Percentiles rank a stretch among this genome's conserved stretches.
Conservation (phyloP, 2,888 invertebrate genomes). For the Epirrhoe tristata region DNA sequence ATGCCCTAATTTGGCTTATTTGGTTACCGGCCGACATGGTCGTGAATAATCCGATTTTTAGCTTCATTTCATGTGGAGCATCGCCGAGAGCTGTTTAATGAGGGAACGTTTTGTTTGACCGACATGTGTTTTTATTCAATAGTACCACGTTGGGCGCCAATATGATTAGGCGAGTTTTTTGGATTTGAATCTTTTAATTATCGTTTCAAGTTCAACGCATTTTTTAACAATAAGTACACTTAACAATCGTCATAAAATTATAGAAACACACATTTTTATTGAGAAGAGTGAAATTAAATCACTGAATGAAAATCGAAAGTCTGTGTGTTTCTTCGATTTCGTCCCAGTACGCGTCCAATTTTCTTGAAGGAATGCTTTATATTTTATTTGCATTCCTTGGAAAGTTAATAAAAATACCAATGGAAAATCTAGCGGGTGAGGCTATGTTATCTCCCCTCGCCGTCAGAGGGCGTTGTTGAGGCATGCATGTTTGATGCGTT, state of each 20-base stretch:
- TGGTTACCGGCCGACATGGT: conserved; percentile 20
- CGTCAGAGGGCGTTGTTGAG: conserved; percentile 40
- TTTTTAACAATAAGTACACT: no score
- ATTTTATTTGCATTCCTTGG: no score
- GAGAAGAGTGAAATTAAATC: no score
- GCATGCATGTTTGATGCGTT: conserved; percentile 58
- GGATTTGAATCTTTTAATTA: not conserved
- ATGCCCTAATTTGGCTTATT: conserved; percentile 25
- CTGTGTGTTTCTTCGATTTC: no score
- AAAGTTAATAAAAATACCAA: not conserved
- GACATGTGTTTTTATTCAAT: not conserved
- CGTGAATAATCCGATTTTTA: conserved; percentile 24
- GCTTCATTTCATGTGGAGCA: conserved; percentile 12
- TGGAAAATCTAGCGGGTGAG: not conserved
- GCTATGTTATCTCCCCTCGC: not conserved
- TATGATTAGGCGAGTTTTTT: not conserved
- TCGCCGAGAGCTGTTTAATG: conserved; percentile 19
- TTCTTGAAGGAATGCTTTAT: no score
- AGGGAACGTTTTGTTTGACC: conserved; percentile 12
- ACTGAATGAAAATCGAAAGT: no score
- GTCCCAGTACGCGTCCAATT: no score
- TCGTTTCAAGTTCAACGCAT: not conserved
- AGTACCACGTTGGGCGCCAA: conserved; percentile 23
- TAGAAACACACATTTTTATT: no score
- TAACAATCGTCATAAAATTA: no score